phyloP scores from a whole-genome alignment of 2,888 invertebrate species.

The Chrysodeixis includens region DNA sequence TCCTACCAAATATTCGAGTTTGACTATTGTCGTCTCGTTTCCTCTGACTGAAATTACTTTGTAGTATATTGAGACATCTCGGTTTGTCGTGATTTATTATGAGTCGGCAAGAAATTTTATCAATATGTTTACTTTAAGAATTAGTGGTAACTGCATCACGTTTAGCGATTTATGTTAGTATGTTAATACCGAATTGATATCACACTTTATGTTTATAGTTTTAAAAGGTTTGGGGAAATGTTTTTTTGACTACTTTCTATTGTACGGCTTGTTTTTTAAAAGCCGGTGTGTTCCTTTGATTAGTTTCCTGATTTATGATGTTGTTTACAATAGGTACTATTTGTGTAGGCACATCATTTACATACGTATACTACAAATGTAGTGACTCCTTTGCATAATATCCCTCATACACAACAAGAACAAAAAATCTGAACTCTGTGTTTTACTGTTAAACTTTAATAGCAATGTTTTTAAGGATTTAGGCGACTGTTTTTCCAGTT shows the following conservation, averaged over 20 bases:
- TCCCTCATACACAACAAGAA: neutral
- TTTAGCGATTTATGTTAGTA: conserved; percentile 78
- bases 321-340: conserved; percentile 3
- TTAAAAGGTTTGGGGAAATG: conserved; percentile 54
- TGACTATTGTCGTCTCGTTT: conserved; percentile 64
- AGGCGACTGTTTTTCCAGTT: no score
- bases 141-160: conserved; percentile 81
- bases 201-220: conserved; percentile 66
- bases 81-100: conserved; percentile 82
- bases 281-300: conserved; percentile 31
- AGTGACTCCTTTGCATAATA: neutral
- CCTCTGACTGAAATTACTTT: conserved; percentile 73
- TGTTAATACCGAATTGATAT: conserved; percentile 80
- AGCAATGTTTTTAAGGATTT: no score
- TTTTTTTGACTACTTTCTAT: conserved; percentile 40
- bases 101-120: conserved; percentile 80
- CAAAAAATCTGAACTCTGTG: no score
- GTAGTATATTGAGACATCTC: conserved; percentile 85
- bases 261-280: conserved; percentile 44
- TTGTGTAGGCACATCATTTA: conserved; percentile 3
- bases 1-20: conserved; percentile 50
- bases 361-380: neutral
- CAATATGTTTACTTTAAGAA: conserved; percentile 88
- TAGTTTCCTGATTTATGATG: conserved; percentile 12
- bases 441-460: no score